These are phyloP conservation scores for Paracanthobrama guichenoti DNA, from an alignment of 2,113 vertebrate genomes.

Conservation along the genomic window DNA sequence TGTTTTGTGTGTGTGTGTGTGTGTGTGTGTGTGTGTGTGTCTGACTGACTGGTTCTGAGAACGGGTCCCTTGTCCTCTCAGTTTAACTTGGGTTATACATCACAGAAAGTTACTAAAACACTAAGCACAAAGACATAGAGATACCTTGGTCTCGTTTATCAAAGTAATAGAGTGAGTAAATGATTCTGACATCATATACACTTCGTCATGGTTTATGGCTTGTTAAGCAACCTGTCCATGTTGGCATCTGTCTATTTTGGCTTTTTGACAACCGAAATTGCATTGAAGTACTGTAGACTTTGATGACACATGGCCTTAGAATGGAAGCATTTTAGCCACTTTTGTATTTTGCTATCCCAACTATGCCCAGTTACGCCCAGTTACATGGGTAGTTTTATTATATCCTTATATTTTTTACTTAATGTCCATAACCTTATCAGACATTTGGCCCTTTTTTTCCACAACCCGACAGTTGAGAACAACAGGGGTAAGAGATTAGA, in stretches of 20 bases:
- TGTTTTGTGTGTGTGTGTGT: neutral
- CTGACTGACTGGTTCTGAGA: neutral
- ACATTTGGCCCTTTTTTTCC: neutral
- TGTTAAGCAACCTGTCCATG: neutral
- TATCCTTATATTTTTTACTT: no score
- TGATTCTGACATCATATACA: neutral
- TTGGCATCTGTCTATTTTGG: neutral
- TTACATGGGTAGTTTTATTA: neutral
- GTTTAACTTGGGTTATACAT: neutral
- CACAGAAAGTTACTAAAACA: neutral
- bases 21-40: slow-evolving; percentile 11
- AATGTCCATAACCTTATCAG: neutral
- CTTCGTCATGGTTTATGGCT: neutral
- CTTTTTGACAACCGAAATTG: neutral
- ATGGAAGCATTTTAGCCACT: neutral
- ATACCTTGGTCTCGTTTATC: neutral
- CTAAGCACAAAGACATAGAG: neutral
- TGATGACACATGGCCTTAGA: neutral
- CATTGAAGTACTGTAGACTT: neutral
- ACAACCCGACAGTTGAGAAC: neutral
- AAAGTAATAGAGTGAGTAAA: neutral
- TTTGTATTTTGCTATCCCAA: no score
- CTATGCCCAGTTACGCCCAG: neutral
- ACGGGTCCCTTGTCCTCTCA: neutral
- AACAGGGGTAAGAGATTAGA: neutral